Evolutionary conservation across 2,797 vertebrate species (phyloP), one percentile per base, ranked within the genome.

Genomic region (Oreochromis mossambicus): DNA sequence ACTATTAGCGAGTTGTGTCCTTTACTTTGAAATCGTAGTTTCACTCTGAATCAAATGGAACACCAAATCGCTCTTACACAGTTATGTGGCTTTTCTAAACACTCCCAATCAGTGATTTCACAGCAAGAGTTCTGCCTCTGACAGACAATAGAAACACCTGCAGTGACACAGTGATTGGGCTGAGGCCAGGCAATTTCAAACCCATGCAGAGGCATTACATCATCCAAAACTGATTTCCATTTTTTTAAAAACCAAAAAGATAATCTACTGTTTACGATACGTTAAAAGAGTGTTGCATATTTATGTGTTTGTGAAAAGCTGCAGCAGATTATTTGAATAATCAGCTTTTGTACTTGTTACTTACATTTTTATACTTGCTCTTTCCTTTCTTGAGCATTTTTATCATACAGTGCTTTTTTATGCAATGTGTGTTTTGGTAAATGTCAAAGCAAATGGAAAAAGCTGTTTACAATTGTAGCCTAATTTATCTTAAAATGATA

Each of bases 41-140:
- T 84, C 34, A 79, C 26, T 75, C 10, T 10, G 38, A 79, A 80
- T 78, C 77, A 68, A 19, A 36, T 8, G 7, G 34, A 43, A 36
- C 73, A 78, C 51, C 55, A 70, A 80, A n/a, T n/a, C 58, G 21
- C 46, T 75, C 70, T 70, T 51, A n/a, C 55, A 61, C 48, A 80
- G 75, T 48, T 58, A 81, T 52, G 51, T 77, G 56, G 12, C 66
- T 78, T 87, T 80, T 85, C 34, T 78, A 38, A 83, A 83, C 56
- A 51, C 34, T 17, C 6, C 8, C 81, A 84, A 88, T 86, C 89
- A 90, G 82, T 82, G 84, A 86, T 88, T 90, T 91, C 80, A 21
- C 86, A 84, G 82, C 83, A 73, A 79, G 80, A 66, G 14, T 15
- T 82, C 77, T 86, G 58, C 54, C 80, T 70, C 70, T 80, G 80